Percentiles rank a stretch among this genome's conserved stretches.
phyloP scores from a whole-genome alignment of 2,797 vertebrate species.

The Pipistrellus kuhlii region DNA sequence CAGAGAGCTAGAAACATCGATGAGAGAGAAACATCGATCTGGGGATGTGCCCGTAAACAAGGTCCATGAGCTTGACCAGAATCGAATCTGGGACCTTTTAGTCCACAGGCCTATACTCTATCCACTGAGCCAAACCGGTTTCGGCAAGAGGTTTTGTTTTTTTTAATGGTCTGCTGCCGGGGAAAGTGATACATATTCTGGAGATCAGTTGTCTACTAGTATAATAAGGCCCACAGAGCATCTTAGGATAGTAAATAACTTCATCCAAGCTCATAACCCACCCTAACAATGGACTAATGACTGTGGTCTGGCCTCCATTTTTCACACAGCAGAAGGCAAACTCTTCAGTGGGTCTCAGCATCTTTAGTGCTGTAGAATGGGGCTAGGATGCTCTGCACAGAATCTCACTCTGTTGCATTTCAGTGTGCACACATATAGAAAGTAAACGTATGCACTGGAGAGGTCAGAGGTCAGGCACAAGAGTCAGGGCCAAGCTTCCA shows the following conservation, averaged over 20 bases:
- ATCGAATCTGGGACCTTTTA: no score
- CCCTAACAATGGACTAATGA: neutral
- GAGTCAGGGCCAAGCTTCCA: neutral
- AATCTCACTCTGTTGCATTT: neutral
- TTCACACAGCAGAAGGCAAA: neutral
- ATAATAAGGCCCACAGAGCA: neutral
- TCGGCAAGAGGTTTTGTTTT: neutral
- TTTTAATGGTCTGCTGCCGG: neutral
- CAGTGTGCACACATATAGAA: neutral
- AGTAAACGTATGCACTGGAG: neutral
- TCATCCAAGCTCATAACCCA: neutral
- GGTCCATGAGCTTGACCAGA: no score
- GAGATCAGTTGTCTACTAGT: neutral
- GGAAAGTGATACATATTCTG: neutral
- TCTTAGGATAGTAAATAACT: neutral
- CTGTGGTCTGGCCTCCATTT: conserved; percentile 1
- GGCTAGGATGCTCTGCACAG: neutral
- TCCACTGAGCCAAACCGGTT: no score
- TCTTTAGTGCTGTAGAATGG: neutral
- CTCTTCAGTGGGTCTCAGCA: neutral
- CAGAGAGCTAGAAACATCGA: no score
- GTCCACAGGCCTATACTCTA: no score
- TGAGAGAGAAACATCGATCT: no score
- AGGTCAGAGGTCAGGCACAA: neutral
- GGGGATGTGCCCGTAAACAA: no score